A percentile compares a stretch with the other conserved stretches of the same genome.
Evolutionary conservation across 2,888 invertebrate species (phyloP).

Genomic region (Anoplius nigerrimus): DNA sequence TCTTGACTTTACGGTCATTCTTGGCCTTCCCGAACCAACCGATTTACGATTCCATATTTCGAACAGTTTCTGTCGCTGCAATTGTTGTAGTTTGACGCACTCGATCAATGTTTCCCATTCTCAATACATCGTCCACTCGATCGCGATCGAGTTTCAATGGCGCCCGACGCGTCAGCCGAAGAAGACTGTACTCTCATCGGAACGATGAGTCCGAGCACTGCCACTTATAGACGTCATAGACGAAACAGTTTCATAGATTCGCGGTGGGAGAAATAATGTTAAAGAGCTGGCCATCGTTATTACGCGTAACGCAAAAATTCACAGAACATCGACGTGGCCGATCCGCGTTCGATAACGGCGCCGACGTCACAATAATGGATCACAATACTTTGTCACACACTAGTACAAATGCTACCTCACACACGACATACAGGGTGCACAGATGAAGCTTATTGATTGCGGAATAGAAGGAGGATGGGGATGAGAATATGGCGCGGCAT

Average conservation of each 20-base stretch:
- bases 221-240: not conserved
- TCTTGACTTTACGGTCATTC: too few relatives aligned
- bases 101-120: not conserved
- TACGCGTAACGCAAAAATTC: not conserved
- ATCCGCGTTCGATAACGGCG: constrained; percentile 28
- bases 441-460: constrained; percentile 58
- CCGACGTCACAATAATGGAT: constrained; percentile 53
- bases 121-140: not conserved
- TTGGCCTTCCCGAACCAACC: too few relatives aligned
- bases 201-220: constrained; percentile 19
- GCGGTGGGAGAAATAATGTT: not conserved
- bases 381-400: constrained; percentile 66
- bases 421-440: constrained; percentile 74
- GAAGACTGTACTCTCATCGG: constrained; percentile 33
- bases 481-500: constrained; percentile 10
- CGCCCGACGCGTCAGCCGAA: constrained; percentile 2
- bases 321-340: not conserved
- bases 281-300: not conserved
- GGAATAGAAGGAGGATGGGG: constrained; percentile 10
- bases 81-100: too few relatives aligned
- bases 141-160: not conserved
- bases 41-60: not conserved
- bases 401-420: constrained; percentile 74
- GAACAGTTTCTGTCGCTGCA: too few relatives aligned
- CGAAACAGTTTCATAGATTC: not conserved